phyloP scores from a whole-genome alignment of 1,140 invertebrate genomes.

The Archivesica marissinica region DNA sequence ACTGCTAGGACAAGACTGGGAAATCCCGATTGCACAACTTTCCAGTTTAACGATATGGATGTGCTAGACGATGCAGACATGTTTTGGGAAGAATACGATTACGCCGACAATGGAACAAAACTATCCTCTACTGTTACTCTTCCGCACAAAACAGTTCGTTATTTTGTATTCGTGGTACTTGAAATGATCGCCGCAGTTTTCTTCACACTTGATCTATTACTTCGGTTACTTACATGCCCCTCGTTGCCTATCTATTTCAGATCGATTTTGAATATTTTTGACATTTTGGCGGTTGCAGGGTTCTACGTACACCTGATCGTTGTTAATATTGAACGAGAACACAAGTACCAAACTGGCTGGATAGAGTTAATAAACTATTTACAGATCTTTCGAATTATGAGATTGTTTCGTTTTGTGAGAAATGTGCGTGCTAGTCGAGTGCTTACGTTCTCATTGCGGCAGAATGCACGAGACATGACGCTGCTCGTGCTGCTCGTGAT shows the following conservation, averaged over 20 bases:
- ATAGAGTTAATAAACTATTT: constrained; percentile 88
- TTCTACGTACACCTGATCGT: constrained; percentile 36
- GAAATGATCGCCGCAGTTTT: constrained; percentile 67
- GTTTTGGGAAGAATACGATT: background rate
- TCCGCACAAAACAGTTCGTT: no score
- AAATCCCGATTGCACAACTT: constrained; percentile 85
- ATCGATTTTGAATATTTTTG: constrained; percentile 99
- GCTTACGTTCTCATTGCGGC: constrained; percentile 91
- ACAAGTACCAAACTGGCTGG: constrained; percentile 29
- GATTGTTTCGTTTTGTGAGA: constrained; percentile 98
- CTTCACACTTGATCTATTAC: constrained; percentile 78
- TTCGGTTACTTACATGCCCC: constrained; percentile 79
- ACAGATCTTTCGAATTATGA: constrained; percentile 98
- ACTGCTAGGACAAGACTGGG: background rate
- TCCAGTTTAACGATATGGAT: constrained; percentile 88
- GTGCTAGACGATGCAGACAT: no score
- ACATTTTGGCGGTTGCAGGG: constrained; percentile 94
- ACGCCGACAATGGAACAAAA: background rate
- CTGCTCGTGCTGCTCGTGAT: constrained; percentile 68
- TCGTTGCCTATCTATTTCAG: constrained; percentile 79
- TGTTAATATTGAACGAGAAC: constrained; percentile 4
- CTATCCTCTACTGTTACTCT: no score
- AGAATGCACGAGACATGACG: constrained; percentile 65
- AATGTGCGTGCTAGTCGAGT: constrained; percentile 87
- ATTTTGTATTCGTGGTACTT: background rate